Conservation (phyloP, 2,888 invertebrate genomes). For the Chironomus tentans region DNA sequence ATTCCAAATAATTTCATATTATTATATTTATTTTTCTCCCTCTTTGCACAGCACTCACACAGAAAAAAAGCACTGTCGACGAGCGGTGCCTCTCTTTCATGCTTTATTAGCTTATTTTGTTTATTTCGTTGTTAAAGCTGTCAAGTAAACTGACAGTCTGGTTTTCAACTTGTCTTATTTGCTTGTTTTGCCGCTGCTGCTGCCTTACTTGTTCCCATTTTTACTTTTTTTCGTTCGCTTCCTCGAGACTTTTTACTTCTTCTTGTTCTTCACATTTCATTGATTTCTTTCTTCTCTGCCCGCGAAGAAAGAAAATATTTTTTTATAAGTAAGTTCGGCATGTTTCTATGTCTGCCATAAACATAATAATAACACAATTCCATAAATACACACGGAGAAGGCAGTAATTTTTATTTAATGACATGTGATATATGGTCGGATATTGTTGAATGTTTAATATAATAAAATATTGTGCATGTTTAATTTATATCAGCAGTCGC, state of each 20-base stretch:
- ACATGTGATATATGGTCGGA: slow-evolving; percentile 8
- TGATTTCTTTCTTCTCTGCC: not conserved
- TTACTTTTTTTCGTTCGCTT: not conserved
- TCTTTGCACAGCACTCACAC: too few relatives aligned
- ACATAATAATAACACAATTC: not conserved
- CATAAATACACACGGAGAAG: not conserved
- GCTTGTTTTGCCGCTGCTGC: not conserved
- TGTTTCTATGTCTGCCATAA: not conserved
- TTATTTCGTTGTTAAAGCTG: slow-evolving; percentile 24
- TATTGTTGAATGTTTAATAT: not conserved
- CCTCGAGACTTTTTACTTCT: not conserved
- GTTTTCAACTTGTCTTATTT: slow-evolving; percentile 21
- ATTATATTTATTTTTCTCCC: too few relatives aligned
- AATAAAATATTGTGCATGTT: slow-evolving; percentile 2
- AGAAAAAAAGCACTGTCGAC: not conserved
- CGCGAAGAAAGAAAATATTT: too few relatives aligned
- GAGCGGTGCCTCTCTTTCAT: not conserved
- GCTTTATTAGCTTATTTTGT: slow-evolving; percentile 22
- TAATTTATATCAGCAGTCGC: not conserved
- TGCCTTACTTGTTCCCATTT: not conserved
- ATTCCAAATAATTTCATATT: too few relatives aligned
- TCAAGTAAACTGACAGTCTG: slow-evolving; percentile 22
- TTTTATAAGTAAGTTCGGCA: not conserved
- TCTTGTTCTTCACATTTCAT: not conserved
- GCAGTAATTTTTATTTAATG: not conserved